A percentile compares a stretch with the other conserved stretches of the same genome.
Evolutionary conservation across 2,888 invertebrate genomes (phyloP).

Genomic region (Morpho helenor): DNA sequence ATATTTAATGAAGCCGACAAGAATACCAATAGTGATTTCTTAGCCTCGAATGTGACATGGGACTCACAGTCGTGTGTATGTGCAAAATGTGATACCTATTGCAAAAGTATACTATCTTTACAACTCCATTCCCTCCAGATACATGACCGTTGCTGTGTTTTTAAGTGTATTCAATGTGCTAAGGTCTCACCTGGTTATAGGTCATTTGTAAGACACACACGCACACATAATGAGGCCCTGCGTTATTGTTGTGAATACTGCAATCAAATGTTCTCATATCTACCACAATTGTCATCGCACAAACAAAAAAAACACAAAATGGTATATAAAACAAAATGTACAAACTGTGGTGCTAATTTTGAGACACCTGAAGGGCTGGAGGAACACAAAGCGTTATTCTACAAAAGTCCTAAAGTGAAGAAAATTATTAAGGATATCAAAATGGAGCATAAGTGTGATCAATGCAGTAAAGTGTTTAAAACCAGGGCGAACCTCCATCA

Average conservation of each 20-base stretch:
- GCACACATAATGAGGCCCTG: conserved; percentile 53
- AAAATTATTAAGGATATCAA: conserved; percentile 24
- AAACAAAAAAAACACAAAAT: conserved; percentile 39
- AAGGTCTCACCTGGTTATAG: conserved; percentile 51
- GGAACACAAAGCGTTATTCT: conserved; percentile 53
- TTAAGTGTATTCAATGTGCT: conserved; percentile 61
- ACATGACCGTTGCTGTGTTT: conserved; percentile 55
- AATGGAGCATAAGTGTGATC: conserved; percentile 52
- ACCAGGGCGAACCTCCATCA: conserved; percentile 58
- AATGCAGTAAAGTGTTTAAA: conserved; percentile 63
- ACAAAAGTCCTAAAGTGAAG: conserved; percentile 34
- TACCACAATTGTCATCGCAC: conserved; percentile 50
- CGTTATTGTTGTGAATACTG: conserved; percentile 64
- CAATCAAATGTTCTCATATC: conserved; percentile 46
- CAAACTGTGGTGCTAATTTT: conserved; percentile 53
- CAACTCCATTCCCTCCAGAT: conserved; percentile 63
- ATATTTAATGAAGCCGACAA: conserved; percentile 16
- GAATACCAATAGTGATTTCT: conserved; percentile 26
- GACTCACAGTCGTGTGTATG: conserved; percentile 61
- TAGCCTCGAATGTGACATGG: conserved; percentile 46
- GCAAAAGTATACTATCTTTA: conserved; percentile 54
- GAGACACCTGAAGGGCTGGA: conserved; percentile 50
- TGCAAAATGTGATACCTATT: conserved; percentile 61
- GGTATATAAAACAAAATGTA: conserved; percentile 41
- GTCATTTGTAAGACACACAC: conserved; percentile 54